phyloP scores from a whole-genome alignment of 2,888 invertebrate genomes.

The Chrysolina oricalcia region DNA sequence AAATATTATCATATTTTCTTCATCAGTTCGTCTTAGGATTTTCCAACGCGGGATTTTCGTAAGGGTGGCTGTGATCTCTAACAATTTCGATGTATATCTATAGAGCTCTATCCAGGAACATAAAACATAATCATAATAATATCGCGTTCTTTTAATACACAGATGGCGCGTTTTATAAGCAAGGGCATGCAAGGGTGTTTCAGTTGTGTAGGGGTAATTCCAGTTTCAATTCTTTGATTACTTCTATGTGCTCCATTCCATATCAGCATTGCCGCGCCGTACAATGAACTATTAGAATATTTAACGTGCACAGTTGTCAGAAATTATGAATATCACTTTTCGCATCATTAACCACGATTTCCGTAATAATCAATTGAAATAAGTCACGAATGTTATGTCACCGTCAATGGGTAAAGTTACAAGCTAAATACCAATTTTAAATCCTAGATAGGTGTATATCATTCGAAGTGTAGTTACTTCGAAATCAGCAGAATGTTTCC shows the following conservation, averaged over 20 bases:
- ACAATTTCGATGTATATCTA: constrained; percentile 24
- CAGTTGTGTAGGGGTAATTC: background rate
- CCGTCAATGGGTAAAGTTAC: too few species aligned
- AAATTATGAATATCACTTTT: background rate
- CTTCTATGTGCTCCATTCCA: background rate
- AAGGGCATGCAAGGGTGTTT: constrained; percentile 38
- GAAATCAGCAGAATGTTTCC: too few species aligned
- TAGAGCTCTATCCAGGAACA: constrained; percentile 1
- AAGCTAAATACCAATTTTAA: too few species aligned
- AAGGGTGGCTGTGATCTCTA: background rate
- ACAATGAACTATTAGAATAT: background rate
- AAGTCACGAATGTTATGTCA: too few species aligned
- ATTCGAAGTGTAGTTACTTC: too few species aligned
- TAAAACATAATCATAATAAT: constrained; percentile 51
- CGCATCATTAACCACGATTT: background rate
- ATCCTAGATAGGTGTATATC: too few species aligned
- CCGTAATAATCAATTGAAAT: too few species aligned
- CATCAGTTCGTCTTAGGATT: background rate
- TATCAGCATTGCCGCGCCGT: background rate
- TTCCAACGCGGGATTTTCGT: background rate
- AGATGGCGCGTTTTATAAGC: constrained; percentile 48
- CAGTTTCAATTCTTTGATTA: constrained; percentile 1
- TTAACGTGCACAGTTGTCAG: background rate
- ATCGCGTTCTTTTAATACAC: constrained; percentile 51
- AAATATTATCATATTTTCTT: background rate